Base-by-base conservation (phyloP, 2,888 invertebrate genomes). In the Sarcophaga subvicina region DNA sequence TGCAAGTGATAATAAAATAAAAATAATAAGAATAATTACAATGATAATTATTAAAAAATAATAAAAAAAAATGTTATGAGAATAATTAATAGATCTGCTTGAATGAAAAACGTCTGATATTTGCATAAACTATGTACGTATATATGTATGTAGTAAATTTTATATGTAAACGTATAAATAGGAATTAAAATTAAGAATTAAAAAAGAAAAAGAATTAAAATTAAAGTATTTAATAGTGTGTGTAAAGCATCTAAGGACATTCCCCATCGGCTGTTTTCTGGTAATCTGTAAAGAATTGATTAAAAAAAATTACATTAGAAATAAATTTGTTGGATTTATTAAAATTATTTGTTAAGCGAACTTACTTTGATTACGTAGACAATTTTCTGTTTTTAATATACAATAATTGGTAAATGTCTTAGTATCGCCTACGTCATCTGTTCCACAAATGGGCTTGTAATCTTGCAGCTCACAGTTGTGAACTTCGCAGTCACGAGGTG, bases 311-410 rank as follows among this genome's bases (percentile, higher is more conserved):
- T 37, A 37, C 37, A 37, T 37, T 37, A 37, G 37, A 37, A 37
- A 37, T 37, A 1, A 37, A 37, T 37, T 8, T 37, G 8, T 37
- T 37, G 8, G 10, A 37, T 37, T 8, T 37, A 37, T 37, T 6
- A 8, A 8, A 8, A 37, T 37, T 37, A 10, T 37, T 37, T 37
- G 8, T 37, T 37, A 2, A 37, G 37, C 8, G 59, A 4, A 89
- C 90, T 91, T 90, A 91, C 92, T 91, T 83, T 90, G 87, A 80
- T 89, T 89, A 82, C 90, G 93, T 72, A 93, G 90, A 85, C 93
- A 93, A 89, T 93, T 93, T 88, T 93, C 93, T 47, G 92, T 92
- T 89, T 93, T 93, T 90, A 93, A 90, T 72, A 93, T 91, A 88
- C 93, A 93, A 78, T 92, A 87, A 89, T 93, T 93, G 75, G 91